Base-by-base conservation (phyloP, 53 echinoderm and acorn worm species). In the Actinopyga echinites region DNA sequence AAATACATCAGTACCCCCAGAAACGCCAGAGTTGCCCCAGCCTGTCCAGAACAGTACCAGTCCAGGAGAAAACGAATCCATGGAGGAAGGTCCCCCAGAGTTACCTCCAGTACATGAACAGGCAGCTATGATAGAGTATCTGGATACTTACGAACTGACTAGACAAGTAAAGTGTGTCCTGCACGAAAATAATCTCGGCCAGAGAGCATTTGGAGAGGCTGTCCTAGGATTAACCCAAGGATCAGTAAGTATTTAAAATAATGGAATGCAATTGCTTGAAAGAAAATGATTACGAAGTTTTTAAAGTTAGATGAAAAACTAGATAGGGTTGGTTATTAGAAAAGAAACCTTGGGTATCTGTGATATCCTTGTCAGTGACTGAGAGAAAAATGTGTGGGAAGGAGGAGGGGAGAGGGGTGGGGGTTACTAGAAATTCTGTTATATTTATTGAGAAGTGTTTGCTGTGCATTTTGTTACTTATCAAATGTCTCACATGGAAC, bases 191-290 rank as follows among this genome's bases (percentile, higher is more conserved):
- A 92, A 92, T 29, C 83, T 99, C 8, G 99, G 99, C 17, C 99
- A 99, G 91, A 99, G 92, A 67, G 92, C 94, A 25, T 99, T 99
- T 75, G 99, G 99, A 32, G 99, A 99, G 78, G 88, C 92, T 28
- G 99, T 99, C 28, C 85, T 99, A 17, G 99, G 99, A n/a, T 75
- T 99, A 73, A 99, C 99, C n/a, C 99, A 99, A 82, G 99, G 99
- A 2, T 99, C 99, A 5, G 99, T 99, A 40, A 80, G 81, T 80
- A 23, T 44, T 17, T 13, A 0, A 0, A 2, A 6, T 15, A 2
- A 49, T 15, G 3, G 10, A 7, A 8, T 1, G 7, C 8, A 40
- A 49, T 0, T 49, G n/a, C n/a, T 49, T 49, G 17, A 49, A 44
- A 49, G 49, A 49, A 15, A 17, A 49, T 17, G 17, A 49, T 13